Evolutionary conservation across 2,113 vertebrate species (phyloP).

Genomic region (Probosciger aterrimus): DNA sequence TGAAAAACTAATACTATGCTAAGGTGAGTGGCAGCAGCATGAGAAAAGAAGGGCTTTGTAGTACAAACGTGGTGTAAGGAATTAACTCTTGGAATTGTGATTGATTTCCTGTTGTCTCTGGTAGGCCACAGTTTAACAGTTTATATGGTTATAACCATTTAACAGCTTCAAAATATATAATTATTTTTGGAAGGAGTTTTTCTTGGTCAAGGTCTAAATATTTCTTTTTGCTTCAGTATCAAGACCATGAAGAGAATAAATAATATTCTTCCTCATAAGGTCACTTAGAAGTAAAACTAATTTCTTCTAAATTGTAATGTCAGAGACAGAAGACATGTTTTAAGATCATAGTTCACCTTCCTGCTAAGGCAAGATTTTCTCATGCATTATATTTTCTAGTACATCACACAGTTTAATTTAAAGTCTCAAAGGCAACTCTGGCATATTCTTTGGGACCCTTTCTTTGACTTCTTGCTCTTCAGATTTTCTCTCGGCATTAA

Average conservation of each 20-base stretch:
- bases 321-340: background rate
- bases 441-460: background rate
- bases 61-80: background rate
- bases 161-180: background rate
- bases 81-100: background rate
- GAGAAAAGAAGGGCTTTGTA: background rate
- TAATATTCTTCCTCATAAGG: background rate
- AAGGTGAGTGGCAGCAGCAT: background rate
- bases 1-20: background rate
- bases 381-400: background rate
- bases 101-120: background rate
- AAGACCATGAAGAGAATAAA: background rate
- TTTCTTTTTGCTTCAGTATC: background rate
- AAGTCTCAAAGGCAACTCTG: background rate
- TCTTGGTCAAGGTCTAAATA: background rate
- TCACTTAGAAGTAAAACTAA: slow-evolving; percentile 19
- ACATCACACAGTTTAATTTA: slow-evolving; percentile 4
- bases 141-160: background rate
- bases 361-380: slow-evolving; percentile 3
- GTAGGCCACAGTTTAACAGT: background rate
- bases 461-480: background rate
- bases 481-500: background rate
- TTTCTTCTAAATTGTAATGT: background rate
- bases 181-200: background rate
- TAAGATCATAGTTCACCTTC: slow-evolving; percentile 20